Evolutionary conservation across 2,113 vertebrate species (phyloP), one percentile per base, ranked within the genome.

Genomic region (Pluvianellus socialis): DNA sequence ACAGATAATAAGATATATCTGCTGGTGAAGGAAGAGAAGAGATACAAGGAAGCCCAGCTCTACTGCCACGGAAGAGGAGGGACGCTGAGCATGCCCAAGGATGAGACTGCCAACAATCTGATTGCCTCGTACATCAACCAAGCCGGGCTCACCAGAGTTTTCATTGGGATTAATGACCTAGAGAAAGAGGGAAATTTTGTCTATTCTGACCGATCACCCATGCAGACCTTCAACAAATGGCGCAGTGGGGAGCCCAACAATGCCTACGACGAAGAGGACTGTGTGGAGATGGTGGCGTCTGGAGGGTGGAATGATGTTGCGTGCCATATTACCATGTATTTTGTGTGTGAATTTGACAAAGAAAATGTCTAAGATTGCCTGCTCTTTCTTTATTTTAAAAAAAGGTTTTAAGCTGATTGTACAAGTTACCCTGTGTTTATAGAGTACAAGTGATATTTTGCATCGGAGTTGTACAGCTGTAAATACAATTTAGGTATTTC

Each of bases 261-360:
- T 1, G 99, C 99, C 11, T 99, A 99, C 2, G 99, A 99, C 0
- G 99, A 99, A 44, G 99, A 99, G 97, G 99, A 99, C 98, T 99
- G 99, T 53, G 99, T 98, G 42, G 99, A 99, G 97, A 99, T 99
- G 98, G 98, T 99, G 93, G 98, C 99, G 2, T 98, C 99, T 0
- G 99, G 99, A 7, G 99, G 99, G 73, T 99, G 99, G 99, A 99
- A 99, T 10, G 99, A 99, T 24, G 99, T 99, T n/a, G 98, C 99
- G 0, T 99, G 99, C 86, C 98, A 99, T 52, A 98, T 98, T 21
- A 99, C 99, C 92, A 99, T 99, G 99, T 99, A 98, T 97, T 99
- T 99, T 92, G 98, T 99, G 70, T 99, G 99, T 40, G 99, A 99
- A 96, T 99, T 99, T 91, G 99, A 99, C 97, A 99, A 99, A 94